Evolutionary conservation across 2,888 invertebrate species (phyloP).

Genomic region (Nephrocerus scutellatus): DNA sequence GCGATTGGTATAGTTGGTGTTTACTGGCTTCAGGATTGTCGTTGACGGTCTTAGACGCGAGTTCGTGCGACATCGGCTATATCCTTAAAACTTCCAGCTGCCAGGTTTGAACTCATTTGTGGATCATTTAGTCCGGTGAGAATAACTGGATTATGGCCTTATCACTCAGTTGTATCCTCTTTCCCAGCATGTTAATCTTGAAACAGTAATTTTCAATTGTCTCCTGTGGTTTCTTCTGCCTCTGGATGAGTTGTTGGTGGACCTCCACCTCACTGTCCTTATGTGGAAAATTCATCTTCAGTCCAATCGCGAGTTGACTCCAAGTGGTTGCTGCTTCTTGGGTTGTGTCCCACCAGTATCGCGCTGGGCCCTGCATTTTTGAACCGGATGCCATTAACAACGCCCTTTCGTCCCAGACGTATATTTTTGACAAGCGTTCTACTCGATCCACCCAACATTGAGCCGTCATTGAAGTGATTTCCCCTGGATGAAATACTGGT

Average conservation of each 20-base stretch:
- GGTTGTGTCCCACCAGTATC: constrained; percentile 5
- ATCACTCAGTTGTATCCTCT: background rate
- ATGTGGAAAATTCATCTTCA: too few relatives aligned
- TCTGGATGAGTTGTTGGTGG: background rate
- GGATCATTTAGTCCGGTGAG: constrained; percentile 8
- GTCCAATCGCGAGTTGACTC: background rate
- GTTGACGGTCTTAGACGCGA: background rate
- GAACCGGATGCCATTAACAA: background rate
- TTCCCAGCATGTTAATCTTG: constrained; percentile 8
- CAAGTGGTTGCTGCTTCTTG: constrained; percentile 4
- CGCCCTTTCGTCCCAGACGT: constrained; percentile 4
- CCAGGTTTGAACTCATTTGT: constrained; percentile 4
- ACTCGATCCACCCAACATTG: constrained; percentile 2
- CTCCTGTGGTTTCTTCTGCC: background rate
- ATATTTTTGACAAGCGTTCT: background rate
- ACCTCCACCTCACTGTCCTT: background rate
- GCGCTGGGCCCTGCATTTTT: too few relatives aligned
- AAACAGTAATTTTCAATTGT: constrained; percentile 3
- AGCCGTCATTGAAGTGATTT: constrained; percentile 1
- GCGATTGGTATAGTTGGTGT: too few relatives aligned
- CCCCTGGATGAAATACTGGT: constrained; percentile 3
- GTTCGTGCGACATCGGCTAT: background rate
- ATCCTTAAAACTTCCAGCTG: background rate
- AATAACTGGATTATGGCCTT: constrained; percentile 4
- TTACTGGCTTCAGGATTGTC: background rate